Evolutionary conservation across 2,797 vertebrate genomes (phyloP), one percentile per base, ranked within the genome.

Genomic region (Phylloscopus collybita): DNA sequence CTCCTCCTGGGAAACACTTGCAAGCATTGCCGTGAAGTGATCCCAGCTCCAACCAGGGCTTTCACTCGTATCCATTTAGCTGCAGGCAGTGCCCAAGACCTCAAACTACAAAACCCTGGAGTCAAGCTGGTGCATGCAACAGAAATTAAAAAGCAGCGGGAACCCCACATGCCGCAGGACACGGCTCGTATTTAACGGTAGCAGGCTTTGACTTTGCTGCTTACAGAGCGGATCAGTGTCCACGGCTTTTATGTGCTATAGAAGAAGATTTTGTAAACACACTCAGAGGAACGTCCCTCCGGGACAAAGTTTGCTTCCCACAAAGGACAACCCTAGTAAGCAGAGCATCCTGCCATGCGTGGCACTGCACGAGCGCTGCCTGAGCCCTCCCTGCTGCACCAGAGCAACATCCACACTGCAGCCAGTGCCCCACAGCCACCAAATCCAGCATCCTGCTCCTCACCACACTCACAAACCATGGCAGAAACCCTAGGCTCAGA

Each of bases 341-440:
- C 2, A 16, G 36, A 57, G 71, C 80, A 78, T 62, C 81, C 83
- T 1, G 0, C 61, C 0, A 0, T 0, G 6, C 1, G 0, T 0
- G 0, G 85, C 71, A 18, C 47, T 1, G 4, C 74, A n/a, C 5
- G 7, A 54, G 62, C 0, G 13, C 47, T 30, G 51, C 60, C 79
- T 7, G 49, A 95, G 80, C 69, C 56, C 71, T 49, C 32, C 34
- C 49, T 3, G 32, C 69, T 29, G 79, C 60, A 70, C 50, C 20
- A 5, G 10, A 70, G 72, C 62, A 26, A n/a, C 0, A 0, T 6
- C 79, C 62, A 32, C 0, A 0, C 74, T 38, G 30, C 83, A 86
- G 76, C 22, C 3, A 1, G 8, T 6, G 72, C 36, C 50, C 73
- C 14, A 12, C 6, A 3, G 27, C 6, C 82, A 40, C 40, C 74